Percentiles rank a stretch among this genome's conserved stretches.
These are phyloP conservation scores for Mythimna vitellina DNA, from an alignment of 2,888 invertebrate genomes.

Conservation along the genomic window DNA sequence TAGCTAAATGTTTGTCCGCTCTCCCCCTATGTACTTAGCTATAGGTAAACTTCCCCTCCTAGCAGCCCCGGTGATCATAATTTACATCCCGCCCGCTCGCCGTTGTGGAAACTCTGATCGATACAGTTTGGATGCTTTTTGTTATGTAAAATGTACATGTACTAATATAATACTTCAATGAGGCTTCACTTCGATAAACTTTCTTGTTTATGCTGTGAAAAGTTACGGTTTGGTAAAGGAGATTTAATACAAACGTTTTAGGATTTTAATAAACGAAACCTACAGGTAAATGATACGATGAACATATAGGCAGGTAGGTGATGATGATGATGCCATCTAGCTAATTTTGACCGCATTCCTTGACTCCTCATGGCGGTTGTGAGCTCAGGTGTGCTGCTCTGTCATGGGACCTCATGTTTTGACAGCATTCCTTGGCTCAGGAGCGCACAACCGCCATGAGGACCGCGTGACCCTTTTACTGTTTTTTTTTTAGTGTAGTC, in stretches of 20 bases:
- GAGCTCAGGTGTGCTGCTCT: too few species aligned
- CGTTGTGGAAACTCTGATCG: constrained; percentile 56
- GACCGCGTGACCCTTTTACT: too few species aligned
- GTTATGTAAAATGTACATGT: neutral
- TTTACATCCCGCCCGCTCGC: constrained; percentile 55
- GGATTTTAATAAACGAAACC: neutral
- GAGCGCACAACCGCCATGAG: too few species aligned
- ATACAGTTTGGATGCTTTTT: constrained; percentile 48
- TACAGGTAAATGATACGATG: neutral
- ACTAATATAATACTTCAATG: constrained; percentile 25
- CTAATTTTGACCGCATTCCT: too few species aligned
- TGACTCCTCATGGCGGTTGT: too few species aligned
- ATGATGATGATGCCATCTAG: too few species aligned
- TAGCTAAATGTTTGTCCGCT: constrained; percentile 85
- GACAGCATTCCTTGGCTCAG: too few species aligned
- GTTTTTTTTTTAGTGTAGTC: too few species aligned
- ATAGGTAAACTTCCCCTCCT: constrained; percentile 79
- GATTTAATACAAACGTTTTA: constrained; percentile 21
- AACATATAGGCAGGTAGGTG: too few species aligned
- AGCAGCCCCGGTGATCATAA: constrained; percentile 70
- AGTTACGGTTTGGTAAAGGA: constrained; percentile 33
- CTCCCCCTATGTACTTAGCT: constrained; percentile 81
- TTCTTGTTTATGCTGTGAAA: constrained; percentile 46
- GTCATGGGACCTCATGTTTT: too few species aligned
- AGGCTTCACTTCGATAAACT: constrained; percentile 39